phyloP scores from a whole-genome alignment of 2,113 vertebrate species.

The Lasiurus cinereus region DNA sequence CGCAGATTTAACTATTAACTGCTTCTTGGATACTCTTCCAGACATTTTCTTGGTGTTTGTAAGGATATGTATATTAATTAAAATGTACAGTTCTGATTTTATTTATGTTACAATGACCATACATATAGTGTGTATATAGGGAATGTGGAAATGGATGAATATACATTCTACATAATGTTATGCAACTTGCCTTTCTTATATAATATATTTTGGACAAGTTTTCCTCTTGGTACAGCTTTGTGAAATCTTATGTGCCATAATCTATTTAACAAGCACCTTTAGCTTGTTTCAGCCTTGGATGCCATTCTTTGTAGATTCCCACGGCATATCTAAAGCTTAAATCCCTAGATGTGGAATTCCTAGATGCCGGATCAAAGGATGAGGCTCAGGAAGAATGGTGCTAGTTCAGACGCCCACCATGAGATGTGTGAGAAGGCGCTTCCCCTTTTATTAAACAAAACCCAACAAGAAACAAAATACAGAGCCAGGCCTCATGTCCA shows the following conservation, averaged over 20 bases:
- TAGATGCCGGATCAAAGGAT: slow-evolving; percentile 14
- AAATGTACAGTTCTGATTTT: neutral
- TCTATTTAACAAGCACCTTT: neutral
- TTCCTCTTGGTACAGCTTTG: neutral
- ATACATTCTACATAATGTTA: neutral
- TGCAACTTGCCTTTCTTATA: slow-evolving; percentile 35
- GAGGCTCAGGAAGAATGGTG: neutral
- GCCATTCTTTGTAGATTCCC: neutral
- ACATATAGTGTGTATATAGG: neutral
- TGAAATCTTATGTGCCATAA: neutral
- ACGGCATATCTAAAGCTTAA: neutral
- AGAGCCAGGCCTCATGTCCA: neutral
- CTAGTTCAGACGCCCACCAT: neutral
- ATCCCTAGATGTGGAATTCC: slow-evolving; percentile 4
- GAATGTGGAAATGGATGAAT: slow-evolving; percentile 39
- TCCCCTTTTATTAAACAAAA: neutral
- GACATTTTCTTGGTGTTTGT: slow-evolving; percentile 37
- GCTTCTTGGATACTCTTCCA: neutral
- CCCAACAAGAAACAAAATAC: neutral
- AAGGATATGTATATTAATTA: neutral
- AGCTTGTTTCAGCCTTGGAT: neutral
- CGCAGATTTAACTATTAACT: neutral
- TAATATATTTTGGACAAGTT: slow-evolving; percentile 9
- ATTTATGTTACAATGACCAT: neutral
- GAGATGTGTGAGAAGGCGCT: neutral